Evolutionary conservation across 2,113 vertebrate species (phyloP), one percentile per base, ranked within the genome.

Genomic region (Myocastor coypus): DNA sequence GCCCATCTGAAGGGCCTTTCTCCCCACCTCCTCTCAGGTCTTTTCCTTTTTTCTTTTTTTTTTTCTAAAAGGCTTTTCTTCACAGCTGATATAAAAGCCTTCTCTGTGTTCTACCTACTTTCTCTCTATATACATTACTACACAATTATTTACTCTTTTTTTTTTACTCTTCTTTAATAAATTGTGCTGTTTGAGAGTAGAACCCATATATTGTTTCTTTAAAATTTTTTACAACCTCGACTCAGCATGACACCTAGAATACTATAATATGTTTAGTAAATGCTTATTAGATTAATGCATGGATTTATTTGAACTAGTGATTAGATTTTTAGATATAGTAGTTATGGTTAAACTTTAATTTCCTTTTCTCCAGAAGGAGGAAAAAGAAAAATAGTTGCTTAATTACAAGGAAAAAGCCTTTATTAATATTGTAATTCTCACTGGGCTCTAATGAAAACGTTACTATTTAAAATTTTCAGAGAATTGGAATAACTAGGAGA

Each of bases 281-380:
- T 84, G 19, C 85, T 94, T 88, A 52, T 92, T 92, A 10, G 68
- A 69, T 75, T 69, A 92, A 20, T 87, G 17, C 32, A 71, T 94
- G 32, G 24, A 24, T 90, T 89, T 94, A 17, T 95, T 96, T 97
- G 37, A 96, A 83, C 85, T 92, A 63, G 57, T 91, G 83, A 87
- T 37, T 94, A 5, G 11, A 1, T 68, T 91, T 96, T 95, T 46
- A 64, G 55, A 68, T 97, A 92, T 88, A 88, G 7, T 81, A 88
- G 81, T 90, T 96, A 87, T 87, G 37, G n/a, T 89, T 91, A 92
- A 94, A 73, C 42, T 73, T 92, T 57, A 84, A 93, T 81, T 96
- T 94, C 78, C 28, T 78, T 92, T 94, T 93, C 87, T 22, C 30
- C 82, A 17, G 61, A 77, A 88, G 57, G 64, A 88, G 82, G 66